These are phyloP conservation scores for Pluvialis apricaria DNA, from an alignment of 2,113 vertebrate species.

Conservation along the genomic window DNA sequence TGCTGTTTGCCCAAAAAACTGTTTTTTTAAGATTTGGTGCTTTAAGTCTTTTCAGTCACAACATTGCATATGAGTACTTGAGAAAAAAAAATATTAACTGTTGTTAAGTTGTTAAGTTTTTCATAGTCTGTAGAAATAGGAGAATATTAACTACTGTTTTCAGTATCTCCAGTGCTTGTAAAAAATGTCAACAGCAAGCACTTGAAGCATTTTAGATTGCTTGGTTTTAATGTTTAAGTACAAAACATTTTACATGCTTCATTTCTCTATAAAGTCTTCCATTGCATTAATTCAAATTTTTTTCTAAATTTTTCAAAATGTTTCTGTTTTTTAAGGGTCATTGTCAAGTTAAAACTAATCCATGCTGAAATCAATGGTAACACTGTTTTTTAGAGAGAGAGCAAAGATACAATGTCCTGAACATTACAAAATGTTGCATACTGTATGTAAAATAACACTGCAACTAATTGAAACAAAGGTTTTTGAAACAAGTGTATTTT, in stretches of 20 bases:
- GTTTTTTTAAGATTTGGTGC: background rate
- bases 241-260: fast-evolving
- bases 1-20: background rate
- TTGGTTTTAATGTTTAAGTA: background rate
- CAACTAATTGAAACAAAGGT: background rate
- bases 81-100: background rate
- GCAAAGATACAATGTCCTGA: background rate
- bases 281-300: fast-evolving
- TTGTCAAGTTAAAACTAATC: background rate
- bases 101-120: background rate
- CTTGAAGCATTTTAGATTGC: background rate
- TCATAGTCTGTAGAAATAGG: background rate
- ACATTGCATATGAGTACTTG: background rate
- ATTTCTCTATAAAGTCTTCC: background rate
- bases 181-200: background rate
- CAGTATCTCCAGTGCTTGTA: background rate
- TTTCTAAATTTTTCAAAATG: background rate
- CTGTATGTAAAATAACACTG: background rate
- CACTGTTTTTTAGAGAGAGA: background rate
- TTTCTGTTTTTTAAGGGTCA: background rate
- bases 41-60: background rate
- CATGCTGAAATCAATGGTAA: background rate
- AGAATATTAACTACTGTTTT: background rate
- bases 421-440: background rate
- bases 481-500: background rate